A percentile compares a stretch with the other conserved stretches of the same genome.
Evolutionary conservation across 2,113 vertebrate species (phyloP).

Genomic region (Vombatus ursinus): DNA sequence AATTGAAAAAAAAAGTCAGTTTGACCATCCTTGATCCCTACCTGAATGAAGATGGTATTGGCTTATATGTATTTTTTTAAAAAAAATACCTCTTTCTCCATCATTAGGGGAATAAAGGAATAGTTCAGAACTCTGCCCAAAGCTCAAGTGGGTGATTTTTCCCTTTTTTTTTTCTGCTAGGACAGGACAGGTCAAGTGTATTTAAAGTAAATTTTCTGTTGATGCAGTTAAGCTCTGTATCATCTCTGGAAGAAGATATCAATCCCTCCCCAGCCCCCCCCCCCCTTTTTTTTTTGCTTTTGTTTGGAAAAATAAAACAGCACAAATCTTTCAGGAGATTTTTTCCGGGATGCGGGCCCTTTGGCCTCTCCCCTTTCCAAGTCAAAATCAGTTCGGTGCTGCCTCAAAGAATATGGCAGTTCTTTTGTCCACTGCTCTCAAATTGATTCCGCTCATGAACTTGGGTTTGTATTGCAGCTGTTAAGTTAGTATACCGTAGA

Average conservation of each 20-base stretch:
- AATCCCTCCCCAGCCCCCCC: background rate
- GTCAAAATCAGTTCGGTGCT: constrained; percentile 60
- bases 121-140: constrained; percentile 63
- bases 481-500: constrained; percentile 67
- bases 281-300: background rate
- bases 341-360: constrained; percentile 63
- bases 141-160: constrained; percentile 55
- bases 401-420: constrained; percentile 54
- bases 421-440: constrained; percentile 44
- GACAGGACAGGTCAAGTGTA: constrained; percentile 38
- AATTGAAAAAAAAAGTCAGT: constrained; percentile 68
- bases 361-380: constrained; percentile 53
- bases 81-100: constrained; percentile 36
- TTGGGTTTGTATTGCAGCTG: constrained; percentile 73
- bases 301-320: constrained; percentile 49
- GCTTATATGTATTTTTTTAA: background rate
- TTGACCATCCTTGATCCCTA: constrained; percentile 57
- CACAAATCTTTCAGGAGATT: constrained; percentile 46
- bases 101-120: background rate
- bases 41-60: constrained; percentile 64
- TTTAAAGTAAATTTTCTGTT: background rate
- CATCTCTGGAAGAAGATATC: constrained; percentile 30
- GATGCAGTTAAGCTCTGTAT: constrained; percentile 20
- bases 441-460: constrained; percentile 68
- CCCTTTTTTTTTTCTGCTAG: background rate